Evolutionary conservation across 64 coral and sea anemone genomes (phyloP).

Genomic region (Orbicella faveolata): DNA sequence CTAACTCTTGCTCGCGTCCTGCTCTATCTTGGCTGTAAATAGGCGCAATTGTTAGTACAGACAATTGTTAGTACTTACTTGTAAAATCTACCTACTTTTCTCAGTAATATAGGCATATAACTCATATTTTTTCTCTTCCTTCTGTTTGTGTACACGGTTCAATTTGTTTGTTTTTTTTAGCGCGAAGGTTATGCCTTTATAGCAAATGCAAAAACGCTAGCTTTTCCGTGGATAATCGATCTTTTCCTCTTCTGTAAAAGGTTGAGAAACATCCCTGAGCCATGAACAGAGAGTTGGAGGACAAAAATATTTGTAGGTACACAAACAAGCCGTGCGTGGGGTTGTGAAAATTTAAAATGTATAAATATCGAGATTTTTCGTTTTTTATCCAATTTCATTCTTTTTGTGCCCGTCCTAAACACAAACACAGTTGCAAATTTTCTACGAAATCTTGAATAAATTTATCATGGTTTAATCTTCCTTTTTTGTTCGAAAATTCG

Average conservation of each 20-base stretch:
- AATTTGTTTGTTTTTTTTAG: too few species aligned
- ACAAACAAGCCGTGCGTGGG: neutral
- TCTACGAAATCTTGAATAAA: neutral
- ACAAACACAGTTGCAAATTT: neutral
- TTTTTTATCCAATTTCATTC: neutral
- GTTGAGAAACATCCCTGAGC: neutral
- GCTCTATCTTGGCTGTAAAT: neutral
- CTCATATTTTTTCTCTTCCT: neutral
- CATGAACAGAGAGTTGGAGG: neutral
- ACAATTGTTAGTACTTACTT: slow-evolving; percentile 31
- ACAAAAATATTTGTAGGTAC: slow-evolving; percentile 30
- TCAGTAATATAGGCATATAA: neutral
- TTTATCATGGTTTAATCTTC: neutral
- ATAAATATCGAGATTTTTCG: neutral
- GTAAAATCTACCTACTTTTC: neutral
- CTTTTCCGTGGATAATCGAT: neutral
- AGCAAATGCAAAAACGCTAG: neutral
- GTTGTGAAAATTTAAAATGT: neutral
- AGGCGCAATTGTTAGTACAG: slow-evolving; percentile 15
- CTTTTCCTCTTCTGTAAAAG: slow-evolving; percentile 14
- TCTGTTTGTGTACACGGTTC: neutral
- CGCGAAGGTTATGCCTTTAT: neutral
- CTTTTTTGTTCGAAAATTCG: neutral
- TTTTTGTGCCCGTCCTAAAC: neutral
- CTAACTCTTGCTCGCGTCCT: neutral